phyloP scores from a whole-genome alignment of 2,888 invertebrate species.

The Isoperla grammatica region DNA sequence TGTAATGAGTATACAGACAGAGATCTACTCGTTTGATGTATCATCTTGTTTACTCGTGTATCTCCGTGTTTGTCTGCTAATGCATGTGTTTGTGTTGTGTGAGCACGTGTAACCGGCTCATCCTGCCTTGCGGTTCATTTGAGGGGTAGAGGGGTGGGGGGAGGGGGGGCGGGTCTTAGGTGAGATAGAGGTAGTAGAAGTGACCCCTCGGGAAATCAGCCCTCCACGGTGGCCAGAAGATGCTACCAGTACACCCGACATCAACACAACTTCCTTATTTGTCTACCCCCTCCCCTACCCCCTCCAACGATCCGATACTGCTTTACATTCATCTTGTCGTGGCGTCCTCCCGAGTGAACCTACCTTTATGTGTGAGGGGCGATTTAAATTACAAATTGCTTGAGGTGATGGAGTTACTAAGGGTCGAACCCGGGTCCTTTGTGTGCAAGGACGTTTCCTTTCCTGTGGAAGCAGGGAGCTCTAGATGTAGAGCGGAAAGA shows the following conservation, averaged over 20 bases:
- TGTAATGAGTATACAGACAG: too few relatives aligned
- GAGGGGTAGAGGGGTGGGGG: conserved; percentile 2
- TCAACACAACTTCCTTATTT: background rate
- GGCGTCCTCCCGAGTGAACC: background rate
- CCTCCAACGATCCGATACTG: background rate
- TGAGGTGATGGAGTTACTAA: too few relatives aligned
- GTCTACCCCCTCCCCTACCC: background rate
- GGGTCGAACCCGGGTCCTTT: too few relatives aligned
- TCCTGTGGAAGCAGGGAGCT: too few relatives aligned
- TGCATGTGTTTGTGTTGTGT: conserved; percentile 1
- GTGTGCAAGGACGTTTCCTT: too few relatives aligned
- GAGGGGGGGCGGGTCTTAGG: conserved; percentile 17
- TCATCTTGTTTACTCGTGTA: too few relatives aligned
- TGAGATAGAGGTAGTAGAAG: conserved; percentile 23
- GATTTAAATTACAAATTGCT: too few relatives aligned
- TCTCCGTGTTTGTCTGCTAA: too few relatives aligned
- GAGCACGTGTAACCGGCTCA: background rate
- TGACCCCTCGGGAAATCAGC: conserved; percentile 28
- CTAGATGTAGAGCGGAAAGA: too few relatives aligned
- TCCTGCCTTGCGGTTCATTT: conserved; percentile 18
- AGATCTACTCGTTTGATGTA: too few relatives aligned
- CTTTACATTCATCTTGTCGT: background rate
- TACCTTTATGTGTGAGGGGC: background rate
- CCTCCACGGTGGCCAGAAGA: conserved; percentile 7
- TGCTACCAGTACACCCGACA: background rate